These are phyloP conservation scores for Leptinotarsa undecemlineata DNA, from an alignment of 1,140 invertebrate species.

Conservation along the genomic window DNA sequence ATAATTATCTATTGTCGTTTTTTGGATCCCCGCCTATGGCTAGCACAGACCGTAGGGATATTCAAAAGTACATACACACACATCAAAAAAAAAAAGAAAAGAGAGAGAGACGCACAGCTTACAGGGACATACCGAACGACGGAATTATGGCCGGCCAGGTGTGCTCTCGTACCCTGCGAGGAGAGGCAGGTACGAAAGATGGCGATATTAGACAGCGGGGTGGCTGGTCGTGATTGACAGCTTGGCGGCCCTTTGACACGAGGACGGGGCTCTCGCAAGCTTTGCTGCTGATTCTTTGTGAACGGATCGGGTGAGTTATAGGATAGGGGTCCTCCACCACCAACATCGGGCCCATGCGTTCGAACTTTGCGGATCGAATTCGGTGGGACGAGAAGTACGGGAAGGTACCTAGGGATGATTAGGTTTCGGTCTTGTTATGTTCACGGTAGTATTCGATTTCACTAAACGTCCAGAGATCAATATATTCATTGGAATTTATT, in stretches of 20 bases:
- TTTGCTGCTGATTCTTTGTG: background rate
- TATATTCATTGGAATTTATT: no score
- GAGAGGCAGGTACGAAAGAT: conserved; percentile 5
- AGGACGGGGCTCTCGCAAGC: background rate
- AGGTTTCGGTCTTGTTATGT: background rate
- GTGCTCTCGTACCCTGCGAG: conserved; percentile 2
- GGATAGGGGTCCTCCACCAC: background rate
- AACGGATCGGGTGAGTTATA: background rate
- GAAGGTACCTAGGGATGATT: background rate
- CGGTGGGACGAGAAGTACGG: background rate
- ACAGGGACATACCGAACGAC: conserved; percentile 1
- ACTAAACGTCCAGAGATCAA: background rate
- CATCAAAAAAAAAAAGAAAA: background rate
- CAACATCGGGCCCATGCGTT: background rate
- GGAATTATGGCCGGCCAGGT: conserved; percentile 1
- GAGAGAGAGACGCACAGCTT: background rate
- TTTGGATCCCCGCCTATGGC: background rate
- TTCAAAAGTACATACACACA: background rate
- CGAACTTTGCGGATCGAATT: background rate
- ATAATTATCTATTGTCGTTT: background rate
- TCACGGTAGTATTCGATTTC: background rate
- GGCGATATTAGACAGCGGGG: conserved; percentile 7
- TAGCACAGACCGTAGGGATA: background rate
- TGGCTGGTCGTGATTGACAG: conserved; percentile 5
- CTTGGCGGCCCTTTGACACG: conserved; percentile 3